Evolutionary conservation across 2,113 vertebrate genomes (phyloP), one percentile per base, ranked within the genome.

Genomic region (Phycodurus eques): DNA sequence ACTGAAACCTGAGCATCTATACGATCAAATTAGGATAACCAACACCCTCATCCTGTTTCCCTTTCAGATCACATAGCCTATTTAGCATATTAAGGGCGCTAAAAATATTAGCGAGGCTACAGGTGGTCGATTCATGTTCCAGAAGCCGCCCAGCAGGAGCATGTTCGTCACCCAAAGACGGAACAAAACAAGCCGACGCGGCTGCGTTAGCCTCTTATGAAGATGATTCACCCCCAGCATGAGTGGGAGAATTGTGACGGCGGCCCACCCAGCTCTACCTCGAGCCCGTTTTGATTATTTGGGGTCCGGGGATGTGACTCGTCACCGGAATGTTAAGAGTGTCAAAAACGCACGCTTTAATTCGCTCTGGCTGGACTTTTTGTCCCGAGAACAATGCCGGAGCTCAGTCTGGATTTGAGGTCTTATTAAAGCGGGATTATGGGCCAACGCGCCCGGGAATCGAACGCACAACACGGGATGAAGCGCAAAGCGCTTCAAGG

Each of bases 281-380:
- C 57, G n/a, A 22, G 9, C 31, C 33, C 59, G 11, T 61, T 35
- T 35, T 17, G 11, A 35, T 42, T 39, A 8, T 9, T 10, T 63
- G 35, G 9, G 31, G 31, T 17, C 14, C 2, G 35, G 31, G 53
- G 53, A 54, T 54, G 53, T 54, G 53, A 54, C 20, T 54, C 53
- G 81, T 71, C 80, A 70, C 46, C 72, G 86, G 90, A 88, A 91
- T 90, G 88, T 87, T 91, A 88, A 87, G 87, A 86, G 80, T 77
- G 49, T 86, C 77, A 74, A 80, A 85, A 85, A 86, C 22, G 44
- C 51, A 62, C 19, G 1, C 60, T 81, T 79, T 81, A 89, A 88
- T 86, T 78, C 44, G 70, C 61, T 74, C 76, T 80, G 22, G 84
- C 78, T 80, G 78, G 73, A 63, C 70, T 44, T 78, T 78, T 87